Conservation (phyloP, 2,113 vertebrate species). For the Nannobrachium achirus region DNA sequence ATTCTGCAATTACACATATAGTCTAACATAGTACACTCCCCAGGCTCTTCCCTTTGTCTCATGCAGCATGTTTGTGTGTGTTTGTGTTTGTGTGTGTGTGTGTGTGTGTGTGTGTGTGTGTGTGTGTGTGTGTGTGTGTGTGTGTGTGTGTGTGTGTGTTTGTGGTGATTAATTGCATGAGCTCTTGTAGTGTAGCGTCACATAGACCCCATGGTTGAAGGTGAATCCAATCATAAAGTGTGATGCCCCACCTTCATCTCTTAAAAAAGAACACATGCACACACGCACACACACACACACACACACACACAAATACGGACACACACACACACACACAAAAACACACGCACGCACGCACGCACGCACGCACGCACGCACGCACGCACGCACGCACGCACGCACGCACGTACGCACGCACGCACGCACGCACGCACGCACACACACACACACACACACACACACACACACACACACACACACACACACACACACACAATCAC, state of each 20-base stretch:
- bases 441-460: slow-evolving; percentile 24
- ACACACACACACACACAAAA: slow-evolving; percentile 29
- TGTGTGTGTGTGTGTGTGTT: too few species aligned
- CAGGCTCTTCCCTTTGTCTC: too few species aligned
- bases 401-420: not conserved
- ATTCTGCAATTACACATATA: too few species aligned
- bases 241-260: slow-evolving; percentile 55
- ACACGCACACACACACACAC: slow-evolving; percentile 1
- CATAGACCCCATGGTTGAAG: slow-evolving; percentile 45
- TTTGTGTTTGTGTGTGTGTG: too few species aligned
- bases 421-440: slow-evolving; percentile 7
- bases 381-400: too few species aligned
- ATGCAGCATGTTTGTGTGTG: too few species aligned
- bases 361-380: too few species aligned
- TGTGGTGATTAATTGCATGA: too few species aligned
- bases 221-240: slow-evolving; percentile 65
- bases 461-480: slow-evolving; percentile 24
- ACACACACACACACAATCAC: slow-evolving; percentile 18
- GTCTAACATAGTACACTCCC: too few species aligned
- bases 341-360: slow-evolving; percentile 33
- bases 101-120: too few species aligned
- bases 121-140: too few species aligned
- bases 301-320: slow-evolving; percentile 6
- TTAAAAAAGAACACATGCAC: not conserved
- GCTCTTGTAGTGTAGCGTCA: too few species aligned